These are phyloP conservation scores for Channa striata DNA, from an alignment of 2,797 vertebrate genomes.

Conservation along the genomic window DNA sequence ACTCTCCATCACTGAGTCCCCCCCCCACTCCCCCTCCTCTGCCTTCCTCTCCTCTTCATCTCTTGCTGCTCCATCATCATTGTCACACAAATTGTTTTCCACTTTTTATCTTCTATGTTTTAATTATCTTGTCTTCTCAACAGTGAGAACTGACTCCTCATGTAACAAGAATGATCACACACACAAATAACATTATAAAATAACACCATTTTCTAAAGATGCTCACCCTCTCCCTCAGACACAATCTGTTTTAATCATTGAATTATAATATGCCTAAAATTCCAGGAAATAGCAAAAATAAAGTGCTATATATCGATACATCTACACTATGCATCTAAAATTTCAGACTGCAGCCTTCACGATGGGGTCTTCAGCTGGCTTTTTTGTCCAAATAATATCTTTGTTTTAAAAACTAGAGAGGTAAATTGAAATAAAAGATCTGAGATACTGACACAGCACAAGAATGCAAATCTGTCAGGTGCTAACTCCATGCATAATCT, in stretches of 20 bases:
- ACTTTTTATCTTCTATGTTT: slow-evolving; percentile 23
- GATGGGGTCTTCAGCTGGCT: neutral
- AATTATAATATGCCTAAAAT: neutral
- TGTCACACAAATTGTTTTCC: slow-evolving; percentile 42
- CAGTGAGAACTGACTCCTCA: neutral
- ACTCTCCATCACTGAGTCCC: slow-evolving; percentile 73
- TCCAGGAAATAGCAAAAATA: too few relatives aligned
- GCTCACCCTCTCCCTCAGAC: slow-evolving; percentile 1
- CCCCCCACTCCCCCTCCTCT: slow-evolving; percentile 34
- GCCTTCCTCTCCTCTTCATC: slow-evolving; percentile 45
- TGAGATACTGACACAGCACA: too few relatives aligned
- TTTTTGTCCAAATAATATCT: neutral
- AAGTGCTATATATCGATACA: too few relatives aligned
- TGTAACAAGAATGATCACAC: slow-evolving; percentile 14
- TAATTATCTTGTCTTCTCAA: slow-evolving; percentile 7
- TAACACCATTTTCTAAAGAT: too few relatives aligned
- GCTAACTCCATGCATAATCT: too few relatives aligned
- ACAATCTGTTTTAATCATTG: neutral
- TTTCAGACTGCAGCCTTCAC: neutral
- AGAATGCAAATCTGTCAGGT: too few relatives aligned
- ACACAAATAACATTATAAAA: neutral
- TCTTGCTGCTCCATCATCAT: slow-evolving; percentile 42
- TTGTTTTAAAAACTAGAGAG: neutral
- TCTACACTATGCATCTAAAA: neutral
- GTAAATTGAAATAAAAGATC: too few relatives aligned